Percentiles rank a stretch among this genome's conserved stretches.
Conservation (phyloP, 2,888 invertebrate genomes). For the Eubasilissa splendida region DNA sequence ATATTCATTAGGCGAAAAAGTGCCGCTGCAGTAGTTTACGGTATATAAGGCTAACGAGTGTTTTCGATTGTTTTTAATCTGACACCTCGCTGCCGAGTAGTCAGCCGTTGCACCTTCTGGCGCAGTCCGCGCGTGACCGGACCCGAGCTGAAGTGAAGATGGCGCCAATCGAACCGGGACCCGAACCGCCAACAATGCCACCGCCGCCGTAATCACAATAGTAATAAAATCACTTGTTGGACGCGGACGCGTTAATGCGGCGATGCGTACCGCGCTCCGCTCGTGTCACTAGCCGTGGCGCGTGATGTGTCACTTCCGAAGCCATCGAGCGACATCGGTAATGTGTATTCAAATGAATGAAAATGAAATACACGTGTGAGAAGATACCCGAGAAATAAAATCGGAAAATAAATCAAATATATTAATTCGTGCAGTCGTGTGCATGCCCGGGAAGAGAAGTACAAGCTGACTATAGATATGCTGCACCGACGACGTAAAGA, state of each 20-base stretch:
- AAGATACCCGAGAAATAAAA: not conserved
- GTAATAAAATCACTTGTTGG: constrained; percentile 31
- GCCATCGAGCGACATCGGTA: not conserved
- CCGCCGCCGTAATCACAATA: not conserved
- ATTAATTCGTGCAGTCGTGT: too few relatives aligned
- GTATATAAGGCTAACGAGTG: too few relatives aligned
- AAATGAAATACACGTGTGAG: too few relatives aligned
- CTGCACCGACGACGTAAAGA: too few relatives aligned
- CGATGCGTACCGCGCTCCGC: not conserved
- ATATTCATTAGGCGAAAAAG: too few relatives aligned
- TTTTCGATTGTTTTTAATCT: too few relatives aligned
- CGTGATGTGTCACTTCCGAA: constrained; percentile 13
- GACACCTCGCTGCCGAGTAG: too few relatives aligned
- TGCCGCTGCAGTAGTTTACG: too few relatives aligned
- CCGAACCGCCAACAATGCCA: constrained; percentile 3
- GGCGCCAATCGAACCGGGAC: constrained; percentile 28
- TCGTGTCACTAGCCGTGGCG: not conserved
- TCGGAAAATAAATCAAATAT: too few relatives aligned
- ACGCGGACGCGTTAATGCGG: constrained; percentile 18
- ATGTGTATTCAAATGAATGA: not conserved
- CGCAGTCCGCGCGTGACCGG: constrained; percentile 16
- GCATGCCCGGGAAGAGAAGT: too few relatives aligned
- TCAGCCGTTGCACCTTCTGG: not conserved
- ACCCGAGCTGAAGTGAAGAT: constrained; percentile 9
- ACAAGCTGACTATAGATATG: too few relatives aligned